Conservation (phyloP, 2,113 vertebrate genomes). For the Tenrec ecaudatus region DNA sequence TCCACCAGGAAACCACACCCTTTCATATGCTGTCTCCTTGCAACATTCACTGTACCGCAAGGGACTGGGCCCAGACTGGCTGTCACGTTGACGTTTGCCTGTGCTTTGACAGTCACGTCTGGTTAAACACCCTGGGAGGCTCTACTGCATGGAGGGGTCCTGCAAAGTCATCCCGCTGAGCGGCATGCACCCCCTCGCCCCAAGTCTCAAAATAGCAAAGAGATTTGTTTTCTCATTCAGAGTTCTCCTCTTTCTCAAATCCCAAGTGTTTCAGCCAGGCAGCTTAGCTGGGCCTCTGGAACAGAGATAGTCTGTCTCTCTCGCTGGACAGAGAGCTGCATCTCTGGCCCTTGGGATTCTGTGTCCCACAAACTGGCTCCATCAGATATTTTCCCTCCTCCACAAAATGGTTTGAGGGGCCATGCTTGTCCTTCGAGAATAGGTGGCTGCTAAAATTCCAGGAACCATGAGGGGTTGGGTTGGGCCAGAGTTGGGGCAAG, state of each 20-base stretch:
- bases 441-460: not conserved
- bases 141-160: not conserved
- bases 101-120: not conserved
- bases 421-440: not conserved
- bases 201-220: conserved; percentile 76
- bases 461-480: not conserved
- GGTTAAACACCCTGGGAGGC: not conserved
- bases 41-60: no score
- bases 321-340: not conserved
- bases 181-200: not conserved
- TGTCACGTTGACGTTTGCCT: no score
- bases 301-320: not conserved
- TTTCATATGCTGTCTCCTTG: no score
- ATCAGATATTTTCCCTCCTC: not conserved
- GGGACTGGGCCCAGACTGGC: no score
- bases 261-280: conserved; percentile 59
- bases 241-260: conserved; percentile 18
- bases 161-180: not conserved
- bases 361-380: not conserved
- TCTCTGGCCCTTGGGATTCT: not conserved
- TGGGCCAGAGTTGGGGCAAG: not conserved
- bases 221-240: conserved; percentile 51
- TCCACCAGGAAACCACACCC: no score
- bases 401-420: not conserved
- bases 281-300: conserved; percentile 47